Evolutionary conservation across 30 jellyfish, hydroid and myxozoan genomes (phyloP).

Genomic region (Phacellophora camtschatica): DNA sequence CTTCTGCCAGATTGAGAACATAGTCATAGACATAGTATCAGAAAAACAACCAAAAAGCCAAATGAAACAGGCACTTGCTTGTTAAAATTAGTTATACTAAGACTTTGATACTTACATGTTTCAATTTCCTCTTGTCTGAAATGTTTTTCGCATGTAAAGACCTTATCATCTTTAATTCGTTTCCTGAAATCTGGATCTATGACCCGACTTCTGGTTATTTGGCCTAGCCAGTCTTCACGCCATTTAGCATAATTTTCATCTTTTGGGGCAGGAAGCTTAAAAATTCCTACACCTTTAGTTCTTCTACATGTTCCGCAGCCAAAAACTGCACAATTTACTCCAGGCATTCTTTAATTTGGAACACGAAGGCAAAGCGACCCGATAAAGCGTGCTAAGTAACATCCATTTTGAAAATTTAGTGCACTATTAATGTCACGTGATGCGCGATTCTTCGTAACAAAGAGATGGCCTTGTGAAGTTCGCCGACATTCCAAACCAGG

Average conservation of each 20-base stretch:
- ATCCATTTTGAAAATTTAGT: no score
- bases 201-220: constrained; percentile 17
- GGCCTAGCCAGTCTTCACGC: constrained; percentile 43
- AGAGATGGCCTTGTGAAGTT: neutral
- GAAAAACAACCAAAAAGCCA: no score
- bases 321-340: constrained; percentile 52
- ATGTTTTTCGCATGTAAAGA: constrained; percentile 49
- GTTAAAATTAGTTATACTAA: no score
- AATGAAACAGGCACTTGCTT: no score
- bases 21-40: no score
- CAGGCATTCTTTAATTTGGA: constrained; percentile 42
- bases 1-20: no score
- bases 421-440: neutral
- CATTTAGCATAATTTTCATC: constrained; percentile 3
- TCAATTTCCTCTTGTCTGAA: constrained; percentile 49
- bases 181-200: constrained; percentile 34
- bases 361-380: no score
- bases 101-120: constrained; percentile 32
- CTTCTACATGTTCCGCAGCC: constrained; percentile 63
- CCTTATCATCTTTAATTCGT: constrained; percentile 32
- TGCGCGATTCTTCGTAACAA: neutral
- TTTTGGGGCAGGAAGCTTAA: constrained; percentile 53
- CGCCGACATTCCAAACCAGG: neutral
- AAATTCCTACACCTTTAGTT: constrained; percentile 59
- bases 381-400: no score